A percentile compares a stretch with the other conserved stretches of the same genome.
These are phyloP conservation scores for Castor canadensis DNA, from an alignment of 2,113 vertebrate genomes.

Conservation along the genomic window DNA sequence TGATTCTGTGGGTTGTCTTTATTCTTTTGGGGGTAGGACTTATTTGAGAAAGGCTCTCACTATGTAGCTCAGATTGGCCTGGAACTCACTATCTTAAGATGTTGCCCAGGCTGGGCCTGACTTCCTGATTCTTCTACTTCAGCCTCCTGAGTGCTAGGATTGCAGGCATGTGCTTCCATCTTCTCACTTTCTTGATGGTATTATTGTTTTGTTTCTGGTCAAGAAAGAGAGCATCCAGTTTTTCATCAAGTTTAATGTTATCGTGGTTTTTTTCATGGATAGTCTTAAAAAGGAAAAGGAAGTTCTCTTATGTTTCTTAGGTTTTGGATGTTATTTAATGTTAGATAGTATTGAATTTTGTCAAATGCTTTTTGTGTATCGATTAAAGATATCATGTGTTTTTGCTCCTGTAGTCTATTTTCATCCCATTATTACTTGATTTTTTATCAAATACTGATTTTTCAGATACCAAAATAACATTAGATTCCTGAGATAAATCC, in stretches of 20 bases:
- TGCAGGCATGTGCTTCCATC: too few species aligned
- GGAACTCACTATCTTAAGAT: too few species aligned
- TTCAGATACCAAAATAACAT: neutral
- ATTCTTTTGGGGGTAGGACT: too few species aligned
- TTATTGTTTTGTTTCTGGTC: neutral
- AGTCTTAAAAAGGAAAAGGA: neutral
- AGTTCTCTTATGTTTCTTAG: neutral
- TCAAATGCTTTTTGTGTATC: too few species aligned
- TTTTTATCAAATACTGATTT: neutral
- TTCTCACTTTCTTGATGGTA: neutral
- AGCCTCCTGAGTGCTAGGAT: too few species aligned
- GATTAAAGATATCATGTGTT: neutral
- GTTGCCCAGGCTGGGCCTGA: too few species aligned
- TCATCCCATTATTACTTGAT: neutral
- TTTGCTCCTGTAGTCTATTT: neutral
- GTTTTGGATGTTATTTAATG: neutral
- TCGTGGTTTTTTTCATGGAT: neutral
- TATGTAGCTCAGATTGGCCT: too few species aligned
- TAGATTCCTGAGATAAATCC: conserved; percentile 6
- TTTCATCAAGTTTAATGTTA: neutral
- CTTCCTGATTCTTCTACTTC: too few species aligned
- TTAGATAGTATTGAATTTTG: neutral
- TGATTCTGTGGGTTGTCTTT: neutral
- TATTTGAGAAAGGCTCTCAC: too few species aligned
- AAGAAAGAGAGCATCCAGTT: neutral